Evolutionary conservation across 35 echinoderm and acorn worm genomes (phyloP).

Genomic region (Apostichopus japonicus): DNA sequence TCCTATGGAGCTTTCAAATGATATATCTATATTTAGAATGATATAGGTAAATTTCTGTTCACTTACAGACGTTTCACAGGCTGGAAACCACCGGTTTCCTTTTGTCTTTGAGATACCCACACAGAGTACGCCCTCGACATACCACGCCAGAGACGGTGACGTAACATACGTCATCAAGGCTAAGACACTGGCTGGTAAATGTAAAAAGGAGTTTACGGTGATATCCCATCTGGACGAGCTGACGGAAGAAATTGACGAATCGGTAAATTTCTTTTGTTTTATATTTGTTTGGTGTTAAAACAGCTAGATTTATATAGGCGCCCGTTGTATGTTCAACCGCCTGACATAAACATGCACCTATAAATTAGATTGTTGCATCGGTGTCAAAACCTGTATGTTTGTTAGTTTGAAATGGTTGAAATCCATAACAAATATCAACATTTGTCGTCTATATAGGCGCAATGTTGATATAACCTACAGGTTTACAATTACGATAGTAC

Average conservation of each 20-base stretch:
- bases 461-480: no score
- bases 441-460: no score
- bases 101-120: slow-evolving; percentile 45
- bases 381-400: no score
- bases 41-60: background rate
- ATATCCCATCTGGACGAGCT: slow-evolving; percentile 42
- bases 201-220: slow-evolving; percentile 32
- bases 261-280: background rate
- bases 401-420: no score
- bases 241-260: slow-evolving; percentile 14
- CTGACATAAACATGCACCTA: no score
- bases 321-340: no score
- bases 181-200: slow-evolving; percentile 22
- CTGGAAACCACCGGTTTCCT: slow-evolving; percentile 37
- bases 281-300: background rate
- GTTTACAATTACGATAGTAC: no score
- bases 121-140: slow-evolving; percentile 27
- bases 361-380: no score
- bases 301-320: no score
- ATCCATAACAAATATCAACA: no score
- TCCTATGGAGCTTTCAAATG: no score
- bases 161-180: slow-evolving; percentile 39
- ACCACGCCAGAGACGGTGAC: slow-evolving; percentile 42
- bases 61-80: slow-evolving; percentile 22
- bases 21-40: no score